Evolutionary conservation across 2,888 invertebrate genomes (phyloP).

Genomic region (Sepiola atlantica): DNA sequence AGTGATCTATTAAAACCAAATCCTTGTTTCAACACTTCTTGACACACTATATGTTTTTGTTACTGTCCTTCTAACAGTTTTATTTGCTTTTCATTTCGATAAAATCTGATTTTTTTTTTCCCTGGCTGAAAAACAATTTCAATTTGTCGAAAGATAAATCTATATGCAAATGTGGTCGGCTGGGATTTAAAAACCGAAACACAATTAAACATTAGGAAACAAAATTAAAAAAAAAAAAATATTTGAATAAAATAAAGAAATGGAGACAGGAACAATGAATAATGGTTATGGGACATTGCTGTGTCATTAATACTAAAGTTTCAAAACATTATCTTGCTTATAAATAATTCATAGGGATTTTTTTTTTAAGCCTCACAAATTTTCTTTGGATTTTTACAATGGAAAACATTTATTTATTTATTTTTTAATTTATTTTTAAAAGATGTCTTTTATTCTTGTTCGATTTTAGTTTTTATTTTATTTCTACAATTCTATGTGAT

Average conservation of each 20-base stretch:
- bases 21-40: too few relatives aligned
- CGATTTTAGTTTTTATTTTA: too few relatives aligned
- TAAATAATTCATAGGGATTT: neutral
- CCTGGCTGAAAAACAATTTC: neutral
- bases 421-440: neutral
- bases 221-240: neutral
- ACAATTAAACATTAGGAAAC: too few relatives aligned
- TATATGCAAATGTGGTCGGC: neutral
- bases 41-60: too few relatives aligned
- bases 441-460: too few relatives aligned
- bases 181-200: neutral
- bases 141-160: neutral
- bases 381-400: neutral
- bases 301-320: neutral
- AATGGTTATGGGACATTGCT: neutral
- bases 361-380: slow-evolving; percentile 19
- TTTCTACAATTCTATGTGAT: neutral
- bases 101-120: neutral
- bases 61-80: neutral
- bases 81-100: neutral
- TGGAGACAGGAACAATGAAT: neutral
- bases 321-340: neutral
- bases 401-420: neutral
- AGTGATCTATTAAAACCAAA: too few relatives aligned
- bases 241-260: neutral